Conservation (phyloP, 1,140 invertebrate genomes). For the Dreissena rostriformis region DNA sequence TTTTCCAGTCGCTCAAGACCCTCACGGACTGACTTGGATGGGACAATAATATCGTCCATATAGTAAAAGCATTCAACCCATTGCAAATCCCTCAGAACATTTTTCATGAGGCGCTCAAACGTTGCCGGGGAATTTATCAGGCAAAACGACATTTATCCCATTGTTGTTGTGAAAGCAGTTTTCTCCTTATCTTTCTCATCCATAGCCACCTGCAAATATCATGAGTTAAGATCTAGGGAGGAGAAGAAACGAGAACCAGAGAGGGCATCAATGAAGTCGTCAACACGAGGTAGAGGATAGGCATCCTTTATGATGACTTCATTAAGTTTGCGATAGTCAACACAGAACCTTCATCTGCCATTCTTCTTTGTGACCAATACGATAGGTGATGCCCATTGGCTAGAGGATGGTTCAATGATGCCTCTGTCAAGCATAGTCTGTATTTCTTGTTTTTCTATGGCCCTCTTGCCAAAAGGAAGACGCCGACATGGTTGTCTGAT, state of each 20-base stretch:
- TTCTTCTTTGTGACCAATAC: too few relatives aligned
- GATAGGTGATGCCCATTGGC: too few relatives aligned
- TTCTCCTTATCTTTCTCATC: slow-evolving; percentile 27
- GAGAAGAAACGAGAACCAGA: slow-evolving; percentile 11
- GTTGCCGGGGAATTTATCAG: slow-evolving; percentile 52
- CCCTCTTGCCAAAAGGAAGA: neutral
- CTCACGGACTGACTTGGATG: slow-evolving; percentile 29
- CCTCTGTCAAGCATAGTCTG: too few relatives aligned
- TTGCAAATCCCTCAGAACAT: slow-evolving; percentile 54
- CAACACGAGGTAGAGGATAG: slow-evolving; percentile 37
- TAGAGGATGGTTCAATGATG: too few relatives aligned
- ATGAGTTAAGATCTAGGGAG: slow-evolving; percentile 38
- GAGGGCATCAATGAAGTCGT: slow-evolving; percentile 19
- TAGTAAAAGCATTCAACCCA: slow-evolving; percentile 51
- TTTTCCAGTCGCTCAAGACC: slow-evolving; percentile 31
- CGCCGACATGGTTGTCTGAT: slow-evolving; percentile 24
- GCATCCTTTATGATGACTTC: slow-evolving; percentile 11
- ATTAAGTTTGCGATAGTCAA: neutral
- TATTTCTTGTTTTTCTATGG: neutral
- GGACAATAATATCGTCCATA: slow-evolving; percentile 60
- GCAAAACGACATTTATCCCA: slow-evolving; percentile 47
- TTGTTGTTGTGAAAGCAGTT: slow-evolving; percentile 67
- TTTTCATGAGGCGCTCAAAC: slow-evolving; percentile 69
- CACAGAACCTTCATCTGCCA: too few relatives aligned
- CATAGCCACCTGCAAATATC: slow-evolving; percentile 22